Evolutionary conservation across 2,888 invertebrate species (phyloP).

Genomic region (Choreutis nemorana): DNA sequence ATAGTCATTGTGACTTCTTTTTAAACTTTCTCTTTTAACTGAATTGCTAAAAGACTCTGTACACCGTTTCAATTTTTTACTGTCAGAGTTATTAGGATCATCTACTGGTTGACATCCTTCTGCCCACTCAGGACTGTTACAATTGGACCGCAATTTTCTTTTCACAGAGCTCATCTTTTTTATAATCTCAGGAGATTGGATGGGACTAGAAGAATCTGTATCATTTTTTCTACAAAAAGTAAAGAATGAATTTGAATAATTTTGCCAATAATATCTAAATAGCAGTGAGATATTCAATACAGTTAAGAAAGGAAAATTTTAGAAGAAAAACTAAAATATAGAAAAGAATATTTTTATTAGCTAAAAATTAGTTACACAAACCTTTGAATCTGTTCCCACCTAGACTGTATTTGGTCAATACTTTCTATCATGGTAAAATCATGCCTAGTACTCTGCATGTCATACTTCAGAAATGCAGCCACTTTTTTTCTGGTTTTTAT

Average conservation of each 20-base stretch:
- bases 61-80: constrained; percentile 20
- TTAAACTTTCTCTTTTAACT: too few species aligned
- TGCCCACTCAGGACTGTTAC: constrained; percentile 52
- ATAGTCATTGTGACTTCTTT: neutral
- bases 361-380: constrained; percentile 18
- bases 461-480: constrained; percentile 59
- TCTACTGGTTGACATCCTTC: constrained; percentile 37
- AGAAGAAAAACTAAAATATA: constrained; percentile 6
- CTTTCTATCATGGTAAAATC: constrained; percentile 50
- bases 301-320: too few species aligned
- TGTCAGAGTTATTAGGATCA: constrained; percentile 18
- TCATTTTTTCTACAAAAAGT: constrained; percentile 45
- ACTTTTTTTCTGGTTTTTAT: constrained; percentile 68
- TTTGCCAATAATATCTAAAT: too few species aligned
- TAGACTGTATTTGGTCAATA: constrained; percentile 36
- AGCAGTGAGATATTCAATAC: neutral
- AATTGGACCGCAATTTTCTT: constrained; percentile 25
- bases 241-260: too few species aligned
- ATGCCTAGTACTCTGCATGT: constrained; percentile 60
- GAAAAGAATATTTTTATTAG: constrained; percentile 10
- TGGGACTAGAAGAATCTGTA: constrained; percentile 26
- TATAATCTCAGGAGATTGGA: constrained; percentile 35
- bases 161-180: constrained; percentile 26
- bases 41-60: too few species aligned
- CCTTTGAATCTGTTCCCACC: constrained; percentile 32